These are phyloP conservation scores for Dysmachus trigonus DNA, from an alignment of 2,888 invertebrate genomes.

Conservation along the genomic window DNA sequence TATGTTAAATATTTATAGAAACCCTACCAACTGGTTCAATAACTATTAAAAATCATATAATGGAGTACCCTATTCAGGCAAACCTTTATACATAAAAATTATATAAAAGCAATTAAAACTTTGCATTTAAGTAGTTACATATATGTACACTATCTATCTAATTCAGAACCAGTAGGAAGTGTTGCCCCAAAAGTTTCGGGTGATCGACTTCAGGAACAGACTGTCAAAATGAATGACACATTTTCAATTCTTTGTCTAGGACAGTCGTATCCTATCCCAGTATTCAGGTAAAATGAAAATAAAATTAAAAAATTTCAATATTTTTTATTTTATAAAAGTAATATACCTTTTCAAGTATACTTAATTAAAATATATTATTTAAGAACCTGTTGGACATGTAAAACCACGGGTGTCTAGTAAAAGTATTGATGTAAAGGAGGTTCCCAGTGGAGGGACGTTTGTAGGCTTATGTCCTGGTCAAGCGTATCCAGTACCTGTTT, in stretches of 20 bases:
- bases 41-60: not conserved
- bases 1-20: not conserved
- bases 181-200: constrained; percentile 71
- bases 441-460: constrained; percentile 52
- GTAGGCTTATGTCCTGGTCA: constrained; percentile 65
- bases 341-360: too few relatives aligned
- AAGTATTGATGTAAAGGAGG: constrained; percentile 60
- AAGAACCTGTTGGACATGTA: constrained; percentile 61
- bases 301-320: not conserved
- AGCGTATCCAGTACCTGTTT: constrained; percentile 69
- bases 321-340: too few relatives aligned
- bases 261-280: constrained; percentile 79
- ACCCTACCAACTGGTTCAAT: not conserved
- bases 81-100: not conserved
- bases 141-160: not conserved
- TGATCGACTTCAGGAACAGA: constrained; percentile 68
- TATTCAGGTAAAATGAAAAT: constrained; percentile 71
- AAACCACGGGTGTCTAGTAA: constrained; percentile 60
- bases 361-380: not conserved
- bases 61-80: not conserved
- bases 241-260: constrained; percentile 77
- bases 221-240: constrained; percentile 63
- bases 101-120: not conserved
- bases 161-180: constrained; percentile 74
- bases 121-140: not conserved